Evolutionary conservation across 2,113 vertebrate genomes (phyloP).

Genomic region (Chinchilla lanigera): DNA sequence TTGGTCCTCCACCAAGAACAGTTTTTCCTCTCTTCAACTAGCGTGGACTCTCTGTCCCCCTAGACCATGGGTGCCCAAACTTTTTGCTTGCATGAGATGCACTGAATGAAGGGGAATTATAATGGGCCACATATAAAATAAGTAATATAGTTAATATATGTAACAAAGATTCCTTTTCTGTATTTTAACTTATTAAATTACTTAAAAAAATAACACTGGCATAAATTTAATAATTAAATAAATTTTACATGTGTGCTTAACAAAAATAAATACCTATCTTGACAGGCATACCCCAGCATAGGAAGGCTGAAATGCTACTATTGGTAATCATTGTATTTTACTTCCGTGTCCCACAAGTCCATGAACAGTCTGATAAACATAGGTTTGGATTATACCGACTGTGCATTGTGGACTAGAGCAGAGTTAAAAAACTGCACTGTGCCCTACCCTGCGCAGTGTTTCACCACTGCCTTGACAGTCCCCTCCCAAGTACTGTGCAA

Average conservation of each 20-base stretch:
- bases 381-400: not conserved
- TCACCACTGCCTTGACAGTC: not conserved
- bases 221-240: not conserved
- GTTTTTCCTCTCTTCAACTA: not conserved
- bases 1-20: not conserved
- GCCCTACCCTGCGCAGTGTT: not conserved
- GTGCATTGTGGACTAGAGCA: not conserved
- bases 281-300: not conserved
- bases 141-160: not conserved
- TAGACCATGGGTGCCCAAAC: not conserved
- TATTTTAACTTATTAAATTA: not conserved
- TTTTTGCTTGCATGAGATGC: not conserved
- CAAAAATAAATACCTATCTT: not conserved
- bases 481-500: not conserved
- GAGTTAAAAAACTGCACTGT: not conserved
- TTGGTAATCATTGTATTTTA: not conserved
- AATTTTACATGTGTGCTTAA: not conserved
- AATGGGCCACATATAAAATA: not conserved
- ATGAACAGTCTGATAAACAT: not conserved
- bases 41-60: not conserved
- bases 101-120: not conserved
- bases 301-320: not conserved
- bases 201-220: not conserved
- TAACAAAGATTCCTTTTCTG: not conserved
- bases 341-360: not conserved